These are phyloP conservation scores for Xiphydria camelus DNA, from an alignment of 2,888 invertebrate species.

Conservation along the genomic window DNA sequence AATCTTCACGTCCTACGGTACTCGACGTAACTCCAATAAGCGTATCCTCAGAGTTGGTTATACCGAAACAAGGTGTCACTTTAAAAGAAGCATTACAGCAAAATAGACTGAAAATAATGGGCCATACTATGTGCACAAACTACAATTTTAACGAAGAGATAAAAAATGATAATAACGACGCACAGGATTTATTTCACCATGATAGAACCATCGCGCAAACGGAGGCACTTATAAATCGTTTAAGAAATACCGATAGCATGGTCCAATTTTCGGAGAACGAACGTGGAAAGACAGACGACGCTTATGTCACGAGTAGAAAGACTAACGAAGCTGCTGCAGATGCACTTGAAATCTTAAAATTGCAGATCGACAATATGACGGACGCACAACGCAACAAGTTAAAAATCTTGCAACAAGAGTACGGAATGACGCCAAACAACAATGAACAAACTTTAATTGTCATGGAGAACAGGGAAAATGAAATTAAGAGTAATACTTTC, in stretches of 20 bases:
- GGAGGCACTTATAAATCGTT: conserved; percentile 8
- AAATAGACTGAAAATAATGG: conserved; percentile 8
- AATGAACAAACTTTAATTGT: conserved; percentile 33
- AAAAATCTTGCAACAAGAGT: conserved; percentile 67
- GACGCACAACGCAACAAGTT: conserved; percentile 66
- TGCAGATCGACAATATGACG: conserved; percentile 59
- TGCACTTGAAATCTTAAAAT: conserved; percentile 17
- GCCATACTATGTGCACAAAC: conserved; percentile 7
- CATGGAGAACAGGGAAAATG: conserved; percentile 56
- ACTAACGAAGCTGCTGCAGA: conserved; percentile 5
- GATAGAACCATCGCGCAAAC: conserved; percentile 10
- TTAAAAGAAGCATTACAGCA: conserved; percentile 4
- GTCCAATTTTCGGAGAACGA: not conserved
- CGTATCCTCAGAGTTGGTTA: conserved; percentile 7
- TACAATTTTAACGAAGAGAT: conserved; percentile 9
- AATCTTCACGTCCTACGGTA: conserved; percentile 29
- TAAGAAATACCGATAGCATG: conserved; percentile 10
- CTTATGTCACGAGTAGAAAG: not conserved
- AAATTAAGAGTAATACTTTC: conserved; percentile 54
- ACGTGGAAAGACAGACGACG: not conserved
- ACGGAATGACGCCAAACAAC: conserved; percentile 53
- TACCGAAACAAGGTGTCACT: conserved; percentile 5
- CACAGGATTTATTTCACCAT: not conserved
- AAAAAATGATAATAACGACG: conserved; percentile 3
- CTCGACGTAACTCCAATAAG: conserved; percentile 24